Evolutionary conservation across 2,888 invertebrate genomes (phyloP), one percentile per base, ranked within the genome.

Genomic region (Graphium colonna): DNA sequence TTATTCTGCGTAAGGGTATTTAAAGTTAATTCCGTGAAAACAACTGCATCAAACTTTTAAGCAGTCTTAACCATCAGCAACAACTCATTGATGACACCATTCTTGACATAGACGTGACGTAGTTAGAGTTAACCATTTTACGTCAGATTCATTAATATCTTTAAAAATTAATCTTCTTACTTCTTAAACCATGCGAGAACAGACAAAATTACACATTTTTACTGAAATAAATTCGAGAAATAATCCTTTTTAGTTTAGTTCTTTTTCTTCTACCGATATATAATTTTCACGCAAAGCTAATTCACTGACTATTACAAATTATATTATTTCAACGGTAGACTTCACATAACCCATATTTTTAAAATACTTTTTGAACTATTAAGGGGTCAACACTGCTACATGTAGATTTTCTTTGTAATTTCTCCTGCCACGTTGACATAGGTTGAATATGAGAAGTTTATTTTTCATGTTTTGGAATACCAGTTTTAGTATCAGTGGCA

Each of bases 41-140:
- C 8, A 9, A 9, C 31, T 55, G 47, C 55, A 50, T 58, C 55
- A 52, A 52, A 50, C 40, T 53, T 58, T 55, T 55, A 55, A 55
- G 52, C 55, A 47, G 52, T 58, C 51, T 57, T 51, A 51, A 55
- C 54, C 51, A 54, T 52, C 51, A 55, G 50, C 55, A 58, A 58
- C 49, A 51, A 57, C 57, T 57, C 51, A 54, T 57, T 57, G 57
- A 54, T 48, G 57, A 57, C 49, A 55, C 50, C 55, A 52, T 55
- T 49, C 52, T 50, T 55, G 36, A 52, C 21, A n/a, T n/a, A n/a
- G n/a, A n/a, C 55, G 55, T 53, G 48, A 51, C 54, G 54, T 54
- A 54, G n/a, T n/a, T n/a, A n/a, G n/a, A n/a, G n/a, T n/a, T n/a
- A n/a, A n/a, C n/a, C n/a, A n/a, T 53, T 57, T 53, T 51, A 53